A percentile compares a stretch with the other conserved stretches of the same genome.
Evolutionary conservation across 2,888 invertebrate genomes (phyloP).

Genomic region (Drosophila mimica): DNA sequence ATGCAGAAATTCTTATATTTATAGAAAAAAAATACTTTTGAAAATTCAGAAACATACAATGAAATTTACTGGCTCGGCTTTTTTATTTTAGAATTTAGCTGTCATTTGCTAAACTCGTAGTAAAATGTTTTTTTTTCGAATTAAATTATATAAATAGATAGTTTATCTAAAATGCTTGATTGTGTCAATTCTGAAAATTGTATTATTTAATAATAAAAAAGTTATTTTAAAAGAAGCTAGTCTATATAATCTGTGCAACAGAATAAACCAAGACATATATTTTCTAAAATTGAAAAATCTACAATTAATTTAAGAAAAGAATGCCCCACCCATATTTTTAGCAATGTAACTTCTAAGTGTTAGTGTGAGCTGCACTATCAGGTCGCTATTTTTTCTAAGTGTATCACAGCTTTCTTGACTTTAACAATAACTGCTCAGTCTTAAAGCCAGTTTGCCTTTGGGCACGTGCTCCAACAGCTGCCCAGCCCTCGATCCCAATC

Average conservation of each 20-base stretch:
- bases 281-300: not conserved
- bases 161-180: not conserved
- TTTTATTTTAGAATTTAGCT: not conserved
- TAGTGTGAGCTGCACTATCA: not conserved
- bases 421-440: not conserved
- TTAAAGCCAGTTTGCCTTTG: slow-evolving; percentile 6
- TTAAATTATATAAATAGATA: not conserved
- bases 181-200: not conserved
- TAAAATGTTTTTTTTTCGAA: not conserved
- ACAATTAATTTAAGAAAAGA: not conserved
- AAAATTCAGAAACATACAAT: not conserved
- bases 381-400: not conserved
- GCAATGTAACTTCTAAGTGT: too few species aligned
- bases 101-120: not conserved
- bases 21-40: not conserved
- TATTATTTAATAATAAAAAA: not conserved
- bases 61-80: not conserved
- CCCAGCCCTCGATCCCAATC: not conserved
- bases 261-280: not conserved
- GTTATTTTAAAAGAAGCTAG: not conserved
- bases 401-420: not conserved
- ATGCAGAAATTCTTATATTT: not conserved
- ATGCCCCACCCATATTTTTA: not conserved
- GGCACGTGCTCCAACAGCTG: slow-evolving; percentile 11
- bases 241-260: not conserved